A percentile compares a stretch with the other conserved stretches of the same genome.
Evolutionary conservation across 1,140 invertebrate genomes (phyloP).

Genomic region (Chionoecetes opilio): DNA sequence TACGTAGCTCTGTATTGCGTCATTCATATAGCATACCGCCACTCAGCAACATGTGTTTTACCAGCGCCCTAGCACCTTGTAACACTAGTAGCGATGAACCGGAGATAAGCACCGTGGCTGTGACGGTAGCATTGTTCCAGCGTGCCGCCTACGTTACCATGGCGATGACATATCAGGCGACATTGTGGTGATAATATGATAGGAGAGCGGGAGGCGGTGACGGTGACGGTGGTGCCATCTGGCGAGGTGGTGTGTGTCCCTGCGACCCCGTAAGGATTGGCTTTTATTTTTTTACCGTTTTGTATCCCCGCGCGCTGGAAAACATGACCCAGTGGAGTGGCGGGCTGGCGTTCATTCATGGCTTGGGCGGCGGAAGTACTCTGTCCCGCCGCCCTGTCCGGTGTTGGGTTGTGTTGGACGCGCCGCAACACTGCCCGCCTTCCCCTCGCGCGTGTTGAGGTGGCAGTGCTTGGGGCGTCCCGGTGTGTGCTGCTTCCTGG

Average conservation of each 20-base stretch:
- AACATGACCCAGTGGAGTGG: neutral
- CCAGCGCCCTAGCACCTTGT: neutral
- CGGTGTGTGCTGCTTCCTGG: no score
- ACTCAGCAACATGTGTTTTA: no score
- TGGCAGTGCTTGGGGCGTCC: no score
- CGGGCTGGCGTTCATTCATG: conserved; percentile 42
- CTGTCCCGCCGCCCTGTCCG: conserved; percentile 3
- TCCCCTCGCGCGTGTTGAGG: no score
- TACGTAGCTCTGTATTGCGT: no score
- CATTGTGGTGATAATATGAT: conserved; percentile 28
- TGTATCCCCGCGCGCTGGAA: conserved; percentile 21
- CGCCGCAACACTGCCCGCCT: no score
- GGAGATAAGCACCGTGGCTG: neutral
- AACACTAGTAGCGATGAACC: neutral
- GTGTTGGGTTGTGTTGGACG: neutral
- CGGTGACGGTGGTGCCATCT: neutral
- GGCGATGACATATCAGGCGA: neutral
- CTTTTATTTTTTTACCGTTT: neutral
- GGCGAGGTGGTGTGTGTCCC: neutral
- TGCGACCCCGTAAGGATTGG: neutral
- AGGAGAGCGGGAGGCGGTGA: neutral
- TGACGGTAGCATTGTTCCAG: neutral
- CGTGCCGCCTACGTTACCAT: neutral
- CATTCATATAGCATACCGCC: no score
- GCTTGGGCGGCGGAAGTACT: conserved; percentile 37